These are phyloP conservation scores for Diadromus collaris DNA, from an alignment of 2,888 invertebrate genomes.

Conservation along the genomic window DNA sequence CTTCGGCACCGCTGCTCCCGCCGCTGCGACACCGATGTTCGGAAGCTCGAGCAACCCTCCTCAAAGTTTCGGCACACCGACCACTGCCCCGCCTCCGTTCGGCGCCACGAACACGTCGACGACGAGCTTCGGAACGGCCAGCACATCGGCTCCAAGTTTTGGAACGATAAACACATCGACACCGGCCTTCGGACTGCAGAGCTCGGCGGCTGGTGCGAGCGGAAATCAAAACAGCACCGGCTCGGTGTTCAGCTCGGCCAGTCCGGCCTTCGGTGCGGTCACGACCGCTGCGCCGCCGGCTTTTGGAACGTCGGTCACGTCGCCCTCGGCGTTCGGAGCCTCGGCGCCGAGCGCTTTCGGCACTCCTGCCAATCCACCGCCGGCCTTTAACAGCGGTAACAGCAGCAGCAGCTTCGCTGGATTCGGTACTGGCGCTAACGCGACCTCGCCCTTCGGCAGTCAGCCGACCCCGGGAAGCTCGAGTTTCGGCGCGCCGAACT, in stretches of 20 bases:
- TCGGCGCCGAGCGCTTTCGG: slow-evolving; percentile 51
- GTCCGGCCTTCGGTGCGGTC: slow-evolving; percentile 58
- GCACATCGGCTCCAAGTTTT: slow-evolving; percentile 54
- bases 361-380: slow-evolving; percentile 29
- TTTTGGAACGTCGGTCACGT: slow-evolving; percentile 47
- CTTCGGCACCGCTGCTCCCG: slow-evolving; percentile 8
- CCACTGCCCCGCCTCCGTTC: slow-evolving; percentile 38
- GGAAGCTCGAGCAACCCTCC: slow-evolving; percentile 34
- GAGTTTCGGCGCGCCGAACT: slow-evolving; percentile 55
- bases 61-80: slow-evolving; percentile 60
- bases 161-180: slow-evolving; percentile 49
- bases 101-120: slow-evolving; percentile 29
- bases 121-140: slow-evolving; percentile 58
- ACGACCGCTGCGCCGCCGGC: slow-evolving; percentile 52
- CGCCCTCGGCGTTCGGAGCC: slow-evolving; percentile 61
- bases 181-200: slow-evolving; percentile 60
- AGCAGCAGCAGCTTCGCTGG: slow-evolving; percentile 37
- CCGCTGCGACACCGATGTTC: slow-evolving; percentile 33
- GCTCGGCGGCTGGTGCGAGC: slow-evolving; percentile 13
- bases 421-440: slow-evolving; percentile 44
- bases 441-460: slow-evolving; percentile 61
- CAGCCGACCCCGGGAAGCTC: slow-evolving; percentile 55
- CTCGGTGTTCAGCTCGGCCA: slow-evolving; percentile 28
- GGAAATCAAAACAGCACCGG: slow-evolving; percentile 26
- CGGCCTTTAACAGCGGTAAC: slow-evolving; percentile 39